Evolutionary conservation across 2,888 invertebrate genomes (phyloP).

Genomic region (Parapristionchus giblindavisi): DNA sequence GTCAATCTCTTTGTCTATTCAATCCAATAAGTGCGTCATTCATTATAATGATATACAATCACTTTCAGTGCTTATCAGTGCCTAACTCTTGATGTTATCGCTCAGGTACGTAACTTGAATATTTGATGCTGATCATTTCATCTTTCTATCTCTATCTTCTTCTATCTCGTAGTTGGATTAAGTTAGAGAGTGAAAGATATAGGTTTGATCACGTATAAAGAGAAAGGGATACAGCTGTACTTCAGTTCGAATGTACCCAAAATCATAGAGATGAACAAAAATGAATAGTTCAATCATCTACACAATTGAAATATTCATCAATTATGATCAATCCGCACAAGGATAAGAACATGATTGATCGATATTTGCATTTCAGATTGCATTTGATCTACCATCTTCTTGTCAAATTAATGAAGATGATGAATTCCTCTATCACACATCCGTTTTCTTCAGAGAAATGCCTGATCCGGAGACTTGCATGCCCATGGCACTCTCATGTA

Average conservation of each 20-base stretch:
- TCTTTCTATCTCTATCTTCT: background rate
- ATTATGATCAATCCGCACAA: background rate
- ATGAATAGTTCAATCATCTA: too few species aligned
- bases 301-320: background rate
- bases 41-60: too few species aligned
- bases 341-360: constrained; percentile 4
- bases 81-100: constrained; percentile 36
- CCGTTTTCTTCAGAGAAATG: constrained; percentile 31
- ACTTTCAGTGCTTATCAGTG: constrained; percentile 27
- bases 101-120: background rate
- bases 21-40: too few species aligned
- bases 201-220: too few species aligned
- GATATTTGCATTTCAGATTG: background rate
- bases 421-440: constrained; percentile 12
- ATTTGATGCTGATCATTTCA: constrained; percentile 18
- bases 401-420: constrained; percentile 29
- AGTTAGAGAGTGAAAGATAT: background rate
- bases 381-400: constrained; percentile 31
- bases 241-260: too few species aligned
- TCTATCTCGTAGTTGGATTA: background rate
- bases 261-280: too few species aligned
- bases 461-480: constrained; percentile 30
- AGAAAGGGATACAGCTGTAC: too few species aligned
- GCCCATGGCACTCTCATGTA: constrained; percentile 32
- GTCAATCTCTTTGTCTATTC: too few species aligned